Evolutionary conservation across 2,888 invertebrate species (phyloP), one percentile per base, ranked within the genome.

Genomic region (Metellina segmentata): DNA sequence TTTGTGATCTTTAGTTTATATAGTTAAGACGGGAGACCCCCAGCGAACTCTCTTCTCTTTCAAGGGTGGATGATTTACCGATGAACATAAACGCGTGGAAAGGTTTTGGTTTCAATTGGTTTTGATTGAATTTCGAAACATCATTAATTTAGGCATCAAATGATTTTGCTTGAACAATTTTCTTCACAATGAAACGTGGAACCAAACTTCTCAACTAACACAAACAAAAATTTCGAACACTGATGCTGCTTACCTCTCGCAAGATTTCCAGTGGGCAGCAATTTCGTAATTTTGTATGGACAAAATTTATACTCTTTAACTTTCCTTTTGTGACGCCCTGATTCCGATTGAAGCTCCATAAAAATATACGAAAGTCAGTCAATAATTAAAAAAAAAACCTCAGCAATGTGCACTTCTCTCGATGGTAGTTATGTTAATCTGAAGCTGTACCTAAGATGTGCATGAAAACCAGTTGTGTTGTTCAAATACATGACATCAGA

Each of bases 241-340:
- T 11, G 8, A 34, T 13, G 34, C 19, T 13, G 4, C 1, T 20
- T 88, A 88, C 87, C 87, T 86, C 52, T 83, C n/a, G 48, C 13
- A 16, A 34, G 78, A 79, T 88, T 92, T 52, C 91, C 91, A 6
- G 69, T 51, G 8, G 88, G 69, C 19, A 74, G 69, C 5, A 85
- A 20, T 74, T 83, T 92, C 8, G 20, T 69, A 13, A 92, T 69
- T 92, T 88, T 89, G 69, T 88, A 70, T 7, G 75, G 52, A 61
- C 19, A 48, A 89, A 92, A 92, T 49, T 75, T 83, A 81, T 49
- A 92, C 6, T 16, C 16, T 16, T 81, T 88, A 7, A 61, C n/a
- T 72, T 19, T 88, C 61, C 74, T 82, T 49, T 70, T 82, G 13
- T 71, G 51, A 20, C 71, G 78, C 7, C 7, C 61, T 6, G 81